Base-by-base conservation (phyloP, 2,888 invertebrate species). In the Keiferia lycopersicella region DNA sequence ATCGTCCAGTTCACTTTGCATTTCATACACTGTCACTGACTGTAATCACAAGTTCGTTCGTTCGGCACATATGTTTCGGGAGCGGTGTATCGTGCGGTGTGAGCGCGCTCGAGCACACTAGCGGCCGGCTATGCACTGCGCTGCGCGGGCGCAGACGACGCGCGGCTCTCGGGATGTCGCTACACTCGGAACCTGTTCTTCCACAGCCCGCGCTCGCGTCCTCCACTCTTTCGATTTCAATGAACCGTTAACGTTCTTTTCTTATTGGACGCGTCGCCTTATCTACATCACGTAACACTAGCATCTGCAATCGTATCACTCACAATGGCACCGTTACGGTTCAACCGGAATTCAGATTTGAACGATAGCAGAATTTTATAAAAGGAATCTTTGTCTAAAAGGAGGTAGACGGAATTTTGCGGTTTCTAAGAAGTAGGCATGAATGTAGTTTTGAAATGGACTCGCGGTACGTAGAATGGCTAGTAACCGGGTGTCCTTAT, bases 171-270 rank as follows among this genome's bases (percentile, higher is more conserved):
- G 87, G 87, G 88, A 89, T 86, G 87, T 85, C 80, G 81, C 79
- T 34, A 34, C 34, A 34, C 34, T 81, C 76, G 73, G 81, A 90
- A 91, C 91, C 87, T 87, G 91, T 50, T 34, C 61, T 20, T n/a
- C 34, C 34, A 34, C 34, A 34, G 10, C 34, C 51, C 20, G 81
- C 85, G 79, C 81, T 83, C 84, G 84, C 85, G 73, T 76, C 73
- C 75, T 76, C 75, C 75, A 77, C 80, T 86, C 83, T 88, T 88
- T 88, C 87, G 85, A 83, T 90, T 90, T 88, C 88, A 88, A 89
- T 90, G 87, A 89, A 91, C 91, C 90, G 91, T 90, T 91, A 90
- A 89, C 80, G 83, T 79, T 83, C 79, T 84, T 83, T 84, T 85
- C 79, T 82, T 77, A 66, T 64, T 69, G 76, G 83, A 79, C 79